Base-by-base conservation (phyloP, 2,888 invertebrate genomes). In the Anagyrus pseudococci region DNA sequence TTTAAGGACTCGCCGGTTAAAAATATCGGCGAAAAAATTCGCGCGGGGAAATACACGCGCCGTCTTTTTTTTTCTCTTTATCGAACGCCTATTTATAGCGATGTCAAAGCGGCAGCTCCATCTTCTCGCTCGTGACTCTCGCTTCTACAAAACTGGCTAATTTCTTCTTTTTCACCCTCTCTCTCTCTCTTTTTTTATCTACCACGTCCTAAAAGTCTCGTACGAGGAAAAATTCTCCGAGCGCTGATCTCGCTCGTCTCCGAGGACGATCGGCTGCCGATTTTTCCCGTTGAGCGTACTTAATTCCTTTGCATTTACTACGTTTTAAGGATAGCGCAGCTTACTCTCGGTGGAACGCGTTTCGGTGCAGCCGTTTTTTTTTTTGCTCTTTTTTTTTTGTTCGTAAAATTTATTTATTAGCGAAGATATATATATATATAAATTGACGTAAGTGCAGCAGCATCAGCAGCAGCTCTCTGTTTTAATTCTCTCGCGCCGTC, bases 251-350 rank as follows among this genome's bases (percentile, higher is more conserved):
- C 23, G 58, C 58, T 58, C 58, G 49, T 47, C 15, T 50, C 37
- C 43, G 26, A 20, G 6, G n/a, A 37, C 43, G 33, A 19, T 48
- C 33, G 58, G 20, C 43, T 23, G 49, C 54, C 44, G 54, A 46
- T 58, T 58, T 56, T 55, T 54, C 7, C 53, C 57, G 23, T 19
- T 58, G 43, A 15, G 40, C 63, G 66, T 66, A 66, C 66, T 66
- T 66, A 66, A 66, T 37, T 37, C 58, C 56, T 37, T 60, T 66
- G 66, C 66, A 66, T 66, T 66, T 66, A 63, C 54, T 66, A 66
- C 57, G 43, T 57, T 57, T 62, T 66, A 54, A 43, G 54, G 8
- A n/a, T n/a, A n/a, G n/a, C n/a, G n/a, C n/a, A n/a, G n/a, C n/a
- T n/a, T n/a, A n/a, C n/a, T n/a, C n/a, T n/a, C n/a, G n/a, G n/a